These are phyloP conservation scores for Ferrisia virgata DNA, from an alignment of 2,888 invertebrate species.

Conservation along the genomic window DNA sequence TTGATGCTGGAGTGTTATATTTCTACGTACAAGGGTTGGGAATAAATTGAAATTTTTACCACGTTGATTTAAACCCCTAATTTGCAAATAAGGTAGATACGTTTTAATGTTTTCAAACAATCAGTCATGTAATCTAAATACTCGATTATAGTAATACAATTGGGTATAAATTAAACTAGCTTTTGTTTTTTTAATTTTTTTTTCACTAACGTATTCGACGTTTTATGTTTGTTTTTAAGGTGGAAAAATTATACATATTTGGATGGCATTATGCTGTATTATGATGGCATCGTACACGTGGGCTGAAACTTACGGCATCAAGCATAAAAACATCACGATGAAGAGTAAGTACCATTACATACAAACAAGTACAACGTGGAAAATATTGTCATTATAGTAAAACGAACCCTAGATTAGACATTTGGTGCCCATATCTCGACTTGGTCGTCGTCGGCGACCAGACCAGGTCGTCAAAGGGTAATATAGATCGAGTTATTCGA, in stretches of 20 bases:
- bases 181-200: background rate
- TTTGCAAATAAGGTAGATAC: too few species aligned
- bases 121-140: too few species aligned
- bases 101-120: too few species aligned
- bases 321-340: background rate
- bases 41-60: too few species aligned
- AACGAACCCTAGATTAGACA: background rate
- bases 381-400: constrained; percentile 7
- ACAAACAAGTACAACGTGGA: background rate
- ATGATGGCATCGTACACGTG: background rate
- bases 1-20: too few species aligned
- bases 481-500: constrained; percentile 7
- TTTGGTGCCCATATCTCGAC: constrained; percentile 21
- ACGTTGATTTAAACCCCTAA: too few species aligned
- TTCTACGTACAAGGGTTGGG: too few species aligned
- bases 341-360: too few species aligned
- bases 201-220: background rate
- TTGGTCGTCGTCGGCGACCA: background rate
- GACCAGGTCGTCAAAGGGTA: constrained; percentile 17
- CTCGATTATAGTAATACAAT: too few species aligned
- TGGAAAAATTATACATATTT: background rate
- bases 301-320: background rate
- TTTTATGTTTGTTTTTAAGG: background rate
- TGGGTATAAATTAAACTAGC: too few species aligned
- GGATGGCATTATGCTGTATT: background rate